Base-by-base conservation (phyloP, 64 coral and sea anemone genomes). In the Astreopora myriophthalma region DNA sequence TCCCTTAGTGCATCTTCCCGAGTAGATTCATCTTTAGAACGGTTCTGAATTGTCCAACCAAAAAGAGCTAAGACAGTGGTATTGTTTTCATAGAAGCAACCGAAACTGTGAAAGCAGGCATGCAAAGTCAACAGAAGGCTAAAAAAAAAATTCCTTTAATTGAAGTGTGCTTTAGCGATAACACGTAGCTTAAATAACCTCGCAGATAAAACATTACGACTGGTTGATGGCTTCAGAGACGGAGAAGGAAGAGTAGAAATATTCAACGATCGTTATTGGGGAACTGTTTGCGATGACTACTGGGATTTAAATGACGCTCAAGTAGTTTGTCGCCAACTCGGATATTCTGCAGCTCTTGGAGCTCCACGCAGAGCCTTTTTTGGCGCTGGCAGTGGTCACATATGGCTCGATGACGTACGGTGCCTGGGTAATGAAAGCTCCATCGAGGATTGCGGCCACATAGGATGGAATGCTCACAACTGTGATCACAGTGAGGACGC, bases 181-280 rank as follows among this genome's bases (percentile, higher is more conserved):
- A n/a, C n/a, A n/a, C n/a, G n/a, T n/a, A n/a, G n/a, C 49, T 9
- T 3, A 55, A 32, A 58, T 30, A 3, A 13, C 60, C 60, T 80
- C 16, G 19, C 3, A 81, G 79, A 19, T 38, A 6, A 83, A 65
- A 83, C 34, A 1, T 22, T 83, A 19, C 35, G 57, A 83, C 33
- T 83, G 2, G 79, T 57, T 65, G 79, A 65, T 38, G 79, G 79
- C 32, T 20, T 23, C 20, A 62, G 79, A 64, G 19, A 13, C 19
- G 57, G 34, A 8, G 79, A 83, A 65, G 79, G 79, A 64, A 83
- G 79, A 83, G 79, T 83, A 25, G 79, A 83, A 10, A 39, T 83
- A 83, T 83, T 83, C 22, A 30, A 39, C 10, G 55, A 64, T 63
- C 55, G 79, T 6, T 33, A 83, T n/a, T 83, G 79, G 79, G 79